These are phyloP conservation scores for Drosophila pachea DNA, from an alignment of 1,140 invertebrate species.

Conservation along the genomic window DNA sequence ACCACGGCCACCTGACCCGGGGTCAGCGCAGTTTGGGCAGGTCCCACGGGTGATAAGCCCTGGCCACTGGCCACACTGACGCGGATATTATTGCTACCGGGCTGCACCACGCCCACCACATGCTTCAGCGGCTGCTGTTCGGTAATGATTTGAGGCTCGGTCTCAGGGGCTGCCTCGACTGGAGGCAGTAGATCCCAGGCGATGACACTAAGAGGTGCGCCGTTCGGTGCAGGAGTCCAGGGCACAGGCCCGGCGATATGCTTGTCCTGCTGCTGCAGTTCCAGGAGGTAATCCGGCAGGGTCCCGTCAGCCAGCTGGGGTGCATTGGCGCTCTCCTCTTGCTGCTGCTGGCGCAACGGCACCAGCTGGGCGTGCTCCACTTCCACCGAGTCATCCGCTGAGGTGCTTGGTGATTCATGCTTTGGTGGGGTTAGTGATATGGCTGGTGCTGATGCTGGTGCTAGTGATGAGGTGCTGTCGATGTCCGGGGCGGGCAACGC, in stretches of 20 bases:
- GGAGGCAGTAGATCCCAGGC: slow-evolving; percentile 75
- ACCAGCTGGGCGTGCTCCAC: slow-evolving; percentile 68
- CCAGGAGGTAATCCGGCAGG: slow-evolving; percentile 63
- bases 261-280: slow-evolving; percentile 62
- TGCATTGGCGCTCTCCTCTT: slow-evolving; percentile 23
- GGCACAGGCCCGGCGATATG: slow-evolving; percentile 67
- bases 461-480: slow-evolving; percentile 35
- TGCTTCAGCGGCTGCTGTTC: slow-evolving; percentile 42
- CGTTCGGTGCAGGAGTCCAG: slow-evolving; percentile 58
- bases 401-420: slow-evolving; percentile 48
- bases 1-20: slow-evolving; percentile 39
- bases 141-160: slow-evolving; percentile 59
- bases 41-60: slow-evolving; percentile 25
- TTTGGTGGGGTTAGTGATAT: slow-evolving; percentile 68
- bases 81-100: slow-evolving; percentile 56
- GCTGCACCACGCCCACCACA: slow-evolving; percentile 55
- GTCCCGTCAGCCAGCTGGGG: slow-evolving; percentile 26
- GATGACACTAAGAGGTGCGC: slow-evolving; percentile 60
- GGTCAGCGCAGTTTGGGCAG: slow-evolving; percentile 4
- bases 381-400: slow-evolving; percentile 43
- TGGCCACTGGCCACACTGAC: slow-evolving; percentile 58
- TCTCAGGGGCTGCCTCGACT: slow-evolving; percentile 5
- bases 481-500: slow-evolving; percentile 47
- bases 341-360: slow-evolving; percentile 31
- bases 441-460: slow-evolving; percentile 59